Evolutionary conservation across 2,888 invertebrate genomes (phyloP).

Genomic region (Cephus pygmeus): DNA sequence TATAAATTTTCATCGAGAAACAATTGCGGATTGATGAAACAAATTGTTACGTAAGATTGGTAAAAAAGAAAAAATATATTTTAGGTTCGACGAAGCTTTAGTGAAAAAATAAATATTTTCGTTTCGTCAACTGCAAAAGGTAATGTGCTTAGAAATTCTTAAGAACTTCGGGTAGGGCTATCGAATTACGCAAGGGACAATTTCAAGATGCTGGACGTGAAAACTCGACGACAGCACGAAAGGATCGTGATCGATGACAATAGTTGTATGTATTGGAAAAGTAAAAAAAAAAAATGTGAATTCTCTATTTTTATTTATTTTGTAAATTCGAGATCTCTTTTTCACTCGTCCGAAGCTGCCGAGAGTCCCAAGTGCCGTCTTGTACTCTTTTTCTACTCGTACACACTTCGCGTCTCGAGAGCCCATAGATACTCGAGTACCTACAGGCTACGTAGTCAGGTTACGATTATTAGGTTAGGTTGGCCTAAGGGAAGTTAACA

Average conservation of each 20-base stretch:
- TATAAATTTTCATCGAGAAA: no score
- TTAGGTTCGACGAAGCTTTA: not conserved
- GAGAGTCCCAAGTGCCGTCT: not conserved
- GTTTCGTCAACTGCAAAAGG: not conserved
- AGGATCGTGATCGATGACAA: not conserved
- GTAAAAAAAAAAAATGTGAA: not conserved
- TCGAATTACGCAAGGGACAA: not conserved
- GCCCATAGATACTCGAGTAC: not conserved
- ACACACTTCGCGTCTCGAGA: not conserved
- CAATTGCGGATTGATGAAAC: no score
- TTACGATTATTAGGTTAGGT: not conserved
- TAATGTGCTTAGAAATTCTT: not conserved
- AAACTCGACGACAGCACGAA: not conserved
- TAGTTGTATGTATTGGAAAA: not conserved
- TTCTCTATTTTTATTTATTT: not conserved
- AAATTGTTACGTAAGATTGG: no score
- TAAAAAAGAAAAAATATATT: no score
- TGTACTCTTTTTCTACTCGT: not conserved
- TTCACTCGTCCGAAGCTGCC: no score
- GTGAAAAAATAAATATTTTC: not conserved
- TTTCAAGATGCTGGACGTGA: not conserved
- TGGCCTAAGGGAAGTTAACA: not conserved
- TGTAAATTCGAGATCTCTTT: not conserved
- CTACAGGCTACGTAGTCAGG: not conserved
- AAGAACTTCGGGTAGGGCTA: not conserved